Base-by-base conservation (phyloP, 2,888 invertebrate species). In the Leucozona laternaria region DNA sequence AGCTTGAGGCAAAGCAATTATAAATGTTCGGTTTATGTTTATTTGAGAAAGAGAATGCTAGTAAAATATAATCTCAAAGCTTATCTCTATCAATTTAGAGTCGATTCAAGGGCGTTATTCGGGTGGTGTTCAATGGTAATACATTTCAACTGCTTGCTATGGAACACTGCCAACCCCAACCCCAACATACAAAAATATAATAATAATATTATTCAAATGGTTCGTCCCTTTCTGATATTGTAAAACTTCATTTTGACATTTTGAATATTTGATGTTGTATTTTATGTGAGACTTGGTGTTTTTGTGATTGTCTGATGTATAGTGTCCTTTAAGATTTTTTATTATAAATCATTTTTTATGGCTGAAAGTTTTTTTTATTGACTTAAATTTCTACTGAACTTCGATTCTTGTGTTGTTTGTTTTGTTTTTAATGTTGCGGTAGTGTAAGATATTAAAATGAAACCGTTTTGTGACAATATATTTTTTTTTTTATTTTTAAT, bases 271-370 rank as follows among this genome's bases (percentile, higher is more conserved):
- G 53, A 48, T 66, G 48, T 64, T 45, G n/a, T 45, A 25, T 43
- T 45, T 64, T 37, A 58, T 58, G 20, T 20, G 13, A 66, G 25
- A 31, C 2, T 64, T 45, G 10, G 13, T 62, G 10, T 57, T 31
- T 58, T 53, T 7, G 34, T 11, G 48, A 17, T 2, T n/a, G n/a
- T 62, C 34, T 8, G 20, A 13, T 48, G 17, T 62, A 31, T 45
- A 45, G 71, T 57, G 17, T 48, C 22, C 40, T 60, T 3, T 11
- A 57, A 57, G 76, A 76, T 68, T 68, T 68, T 68, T 70, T 58
- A 53, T 43, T 53, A 85, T 85, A 78, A 81, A 78, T 85, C 77
- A 81, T 81, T 77, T 64, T 81, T 81, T 81, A 62, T 77, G 60
- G 55, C 62, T 2, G 13, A 73, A 81, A 81, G 31, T 81, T 85